Conservation (phyloP, 2,888 invertebrate species). For the Lepeophtheirus nordmannii region DNA sequence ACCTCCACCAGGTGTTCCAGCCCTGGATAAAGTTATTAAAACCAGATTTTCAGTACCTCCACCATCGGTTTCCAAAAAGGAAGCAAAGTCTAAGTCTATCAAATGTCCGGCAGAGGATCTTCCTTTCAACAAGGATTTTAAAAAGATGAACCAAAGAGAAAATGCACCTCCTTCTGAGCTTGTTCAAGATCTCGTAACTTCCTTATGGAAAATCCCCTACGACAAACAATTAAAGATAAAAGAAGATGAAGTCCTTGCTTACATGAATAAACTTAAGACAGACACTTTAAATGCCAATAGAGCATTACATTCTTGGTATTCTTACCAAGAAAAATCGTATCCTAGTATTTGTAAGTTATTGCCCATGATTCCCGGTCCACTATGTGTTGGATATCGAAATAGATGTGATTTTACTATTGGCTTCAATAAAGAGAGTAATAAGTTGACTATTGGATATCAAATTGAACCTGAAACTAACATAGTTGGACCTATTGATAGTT, state of each 20-base stretch:
- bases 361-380: constrained; percentile 40
- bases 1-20: too few species aligned
- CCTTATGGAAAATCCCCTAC: not conserved
- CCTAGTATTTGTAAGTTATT: constrained; percentile 27
- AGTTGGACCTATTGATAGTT: not conserved
- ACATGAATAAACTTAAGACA: constrained; percentile 1
- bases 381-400: constrained; percentile 62
- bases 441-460: constrained; percentile 62
- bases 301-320: not conserved
- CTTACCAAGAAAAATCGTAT: not conserved
- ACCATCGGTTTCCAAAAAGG: not conserved
- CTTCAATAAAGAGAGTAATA: constrained; percentile 44
- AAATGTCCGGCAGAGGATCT: not conserved
- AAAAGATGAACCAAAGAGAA: not conserved
- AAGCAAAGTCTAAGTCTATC: not conserved
- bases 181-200: not conserved
- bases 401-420: constrained; percentile 96
- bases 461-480: not conserved
- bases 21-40: too few species aligned
- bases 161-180: constrained; percentile 4
- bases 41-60: not conserved
- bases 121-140: not conserved
- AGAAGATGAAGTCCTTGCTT: not conserved
- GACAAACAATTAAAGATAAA: constrained; percentile 12
- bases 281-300: not conserved